Percentiles rank a stretch among this genome's conserved stretches.
phyloP scores from a whole-genome alignment of 2,888 invertebrate genomes.

The Plebejus argus region DNA sequence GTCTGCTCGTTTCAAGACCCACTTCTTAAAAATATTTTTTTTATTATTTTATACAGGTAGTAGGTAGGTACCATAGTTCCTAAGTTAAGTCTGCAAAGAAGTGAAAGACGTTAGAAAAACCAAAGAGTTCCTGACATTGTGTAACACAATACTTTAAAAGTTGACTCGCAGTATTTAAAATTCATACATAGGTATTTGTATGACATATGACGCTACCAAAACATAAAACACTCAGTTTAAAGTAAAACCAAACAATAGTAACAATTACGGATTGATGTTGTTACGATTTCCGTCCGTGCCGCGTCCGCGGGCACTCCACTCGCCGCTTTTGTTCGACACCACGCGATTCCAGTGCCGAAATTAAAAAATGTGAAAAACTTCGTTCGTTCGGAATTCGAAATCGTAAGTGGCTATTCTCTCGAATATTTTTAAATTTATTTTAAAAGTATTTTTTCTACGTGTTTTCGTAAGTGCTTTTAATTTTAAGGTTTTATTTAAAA shows the following conservation, averaged over 20 bases:
- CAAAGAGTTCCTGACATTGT: neutral
- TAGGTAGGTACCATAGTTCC: too few species aligned
- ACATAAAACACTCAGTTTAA: conserved; percentile 1
- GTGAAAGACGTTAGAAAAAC: neutral
- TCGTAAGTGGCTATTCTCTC: neutral
- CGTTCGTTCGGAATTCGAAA: conserved; percentile 12
- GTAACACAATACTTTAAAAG: neutral
- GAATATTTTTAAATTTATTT: neutral
- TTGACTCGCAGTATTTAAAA: neutral
- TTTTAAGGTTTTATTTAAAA: too few species aligned
- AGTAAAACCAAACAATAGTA: conserved; percentile 28
- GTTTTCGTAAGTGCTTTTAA: neutral
- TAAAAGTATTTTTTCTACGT: neutral
- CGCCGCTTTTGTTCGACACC: conserved; percentile 9
- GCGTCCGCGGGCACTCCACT: conserved; percentile 23
- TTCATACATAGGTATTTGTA: neutral
- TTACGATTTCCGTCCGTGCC: conserved; percentile 27
- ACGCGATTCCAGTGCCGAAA: conserved; percentile 25
- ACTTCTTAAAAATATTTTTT: too few species aligned
- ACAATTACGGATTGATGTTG: conserved; percentile 23
- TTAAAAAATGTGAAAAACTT: conserved; percentile 19
- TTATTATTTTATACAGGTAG: too few species aligned
- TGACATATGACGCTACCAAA: neutral
- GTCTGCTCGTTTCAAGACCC: too few species aligned
- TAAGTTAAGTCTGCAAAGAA: neutral